These are phyloP conservation scores for Chamaea fasciata DNA, from an alignment of 2,113 vertebrate species.

Conservation along the genomic window DNA sequence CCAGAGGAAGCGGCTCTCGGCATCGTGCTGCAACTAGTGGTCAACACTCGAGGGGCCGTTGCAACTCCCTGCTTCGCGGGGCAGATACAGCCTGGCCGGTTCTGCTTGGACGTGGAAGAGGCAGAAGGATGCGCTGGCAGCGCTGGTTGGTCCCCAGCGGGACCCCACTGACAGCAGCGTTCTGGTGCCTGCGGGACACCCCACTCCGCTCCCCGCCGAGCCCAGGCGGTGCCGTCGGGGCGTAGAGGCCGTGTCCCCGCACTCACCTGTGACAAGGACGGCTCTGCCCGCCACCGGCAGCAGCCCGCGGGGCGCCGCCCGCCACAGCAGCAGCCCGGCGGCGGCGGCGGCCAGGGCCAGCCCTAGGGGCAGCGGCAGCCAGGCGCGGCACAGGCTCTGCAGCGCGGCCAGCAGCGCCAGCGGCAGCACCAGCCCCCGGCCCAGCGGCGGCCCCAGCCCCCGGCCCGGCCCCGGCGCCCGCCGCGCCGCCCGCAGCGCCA, in stretches of 20 bases:
- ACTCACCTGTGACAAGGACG: slow-evolving; percentile 68
- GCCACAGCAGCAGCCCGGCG: slow-evolving; percentile 21
- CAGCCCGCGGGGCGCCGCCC: slow-evolving; percentile 7
- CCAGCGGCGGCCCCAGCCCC: background rate
- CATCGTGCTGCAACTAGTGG: background rate
- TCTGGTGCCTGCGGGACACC: background rate
- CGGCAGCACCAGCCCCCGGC: background rate
- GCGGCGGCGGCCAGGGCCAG: slow-evolving; percentile 30
- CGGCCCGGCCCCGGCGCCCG: no score
- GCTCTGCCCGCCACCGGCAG: slow-evolving; percentile 56
- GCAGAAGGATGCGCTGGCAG: background rate
- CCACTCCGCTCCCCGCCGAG: background rate
- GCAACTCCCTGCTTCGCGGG: background rate
- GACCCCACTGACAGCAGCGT: background rate
- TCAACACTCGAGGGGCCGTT: background rate
- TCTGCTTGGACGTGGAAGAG: background rate
- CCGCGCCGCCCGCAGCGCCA: no score
- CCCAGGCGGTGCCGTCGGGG: background rate
- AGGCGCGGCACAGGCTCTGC: background rate
- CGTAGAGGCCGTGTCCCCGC: background rate
- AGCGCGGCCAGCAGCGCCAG: background rate
- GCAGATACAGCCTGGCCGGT: background rate
- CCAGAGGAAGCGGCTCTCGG: background rate
- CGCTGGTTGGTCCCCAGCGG: background rate
- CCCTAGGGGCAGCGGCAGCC: background rate